Base-by-base conservation (phyloP, 2,888 invertebrate genomes). In the Tupiocoris notatus region DNA sequence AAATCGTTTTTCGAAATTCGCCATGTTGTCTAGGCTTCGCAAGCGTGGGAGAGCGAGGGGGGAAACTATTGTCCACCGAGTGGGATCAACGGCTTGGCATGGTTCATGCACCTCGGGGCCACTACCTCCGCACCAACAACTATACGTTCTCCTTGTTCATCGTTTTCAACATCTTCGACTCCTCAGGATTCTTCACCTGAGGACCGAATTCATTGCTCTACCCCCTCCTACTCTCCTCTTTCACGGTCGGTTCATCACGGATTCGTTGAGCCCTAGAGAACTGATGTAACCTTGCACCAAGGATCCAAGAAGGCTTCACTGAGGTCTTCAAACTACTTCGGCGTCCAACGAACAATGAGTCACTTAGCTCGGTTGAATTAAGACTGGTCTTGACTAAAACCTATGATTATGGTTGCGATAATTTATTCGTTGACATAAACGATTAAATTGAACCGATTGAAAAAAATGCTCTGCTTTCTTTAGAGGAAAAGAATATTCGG, bases 21-120 rank as follows among this genome's bases (percentile, higher is more conserved):
- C 59, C 2, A 63, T 63, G 63, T 20, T 21, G 63, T 21, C 63
- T 63, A 21, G 70, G 39, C 39, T 59, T 63, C 18, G 73, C 12
- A 17, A 21, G 73, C 73, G 73, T 73, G 73, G 73, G 73, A 73
- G 73, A 73, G n/a, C 12, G 39, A 39, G 39, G 39, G 39, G 39
- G 73, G 22, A 6, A 17, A 62, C 63, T 62, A 73, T 73, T 73
- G 73, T 73, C 73, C 73, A 54, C 25, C 54, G 62, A 73, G 73
- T 73, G 70, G 70, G 70, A 70, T 70, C 70, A 70, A 70, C 70
- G 70, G 70, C 70, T 70, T 70, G 70, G 70, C 70, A 70, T 59
- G 59, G 70, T 70, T 67, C 70, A 70, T 70, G 70, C 70, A 70
- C 70, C 70, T 39, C 39, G 39, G 39, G 39, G 39, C 39, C 39